Evolutionary conservation across 1,140 invertebrate species (phyloP), one percentile per base, ranked within the genome.

Genomic region (Glossosoma conforme): DNA sequence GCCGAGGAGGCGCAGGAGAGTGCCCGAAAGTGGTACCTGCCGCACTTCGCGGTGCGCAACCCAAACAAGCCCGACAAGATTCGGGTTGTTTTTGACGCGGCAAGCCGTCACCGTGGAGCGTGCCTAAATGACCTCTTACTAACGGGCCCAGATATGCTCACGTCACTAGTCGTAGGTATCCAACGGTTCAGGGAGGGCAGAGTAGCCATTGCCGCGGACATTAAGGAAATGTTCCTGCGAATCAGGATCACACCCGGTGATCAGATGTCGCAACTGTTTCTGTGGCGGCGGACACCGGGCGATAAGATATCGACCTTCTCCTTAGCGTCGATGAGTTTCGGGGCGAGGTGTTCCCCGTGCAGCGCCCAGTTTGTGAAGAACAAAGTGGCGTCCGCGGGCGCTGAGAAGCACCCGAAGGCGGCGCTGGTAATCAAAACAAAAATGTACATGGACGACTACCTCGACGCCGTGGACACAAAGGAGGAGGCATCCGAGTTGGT

Each of bases 221-320:
- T 65, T 2, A 13, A 15, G 4, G 62, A 60, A 33, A 67, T 64
- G 63, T 66, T 62, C 33, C 50, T 60, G 1, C 60, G 60, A 30
- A 35, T 65, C 8, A 59, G 58, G 43, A 59, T 69, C 3, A 30
- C 55, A 2, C n/a, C 44, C 17, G 54, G 58, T 42, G 65, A 67
- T 48, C 52, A 50, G 44, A 19, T 62, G 5, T 48, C 52, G 0
- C 60, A 65, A 46, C 51, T 61, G 6, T 68, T 65, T 46, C 44
- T 69, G 6, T 68, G 64, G 62, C 47, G 61, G 17, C 48, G 37
- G 8, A 37, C 32, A 1, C 18, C 60, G 22, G 4, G 21, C 37
- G 8, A 13, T 11, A 5, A 10, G 18, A 2, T 15, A 24, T 10
- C 18, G 17, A 19, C 5, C 8, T 42, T 22, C 40, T 9, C 8